Percentiles rank a stretch among this genome's conserved stretches.
These are phyloP conservation scores for Papilio dardanus DNA, from an alignment of 1,140 invertebrate genomes.

Conservation along the genomic window DNA sequence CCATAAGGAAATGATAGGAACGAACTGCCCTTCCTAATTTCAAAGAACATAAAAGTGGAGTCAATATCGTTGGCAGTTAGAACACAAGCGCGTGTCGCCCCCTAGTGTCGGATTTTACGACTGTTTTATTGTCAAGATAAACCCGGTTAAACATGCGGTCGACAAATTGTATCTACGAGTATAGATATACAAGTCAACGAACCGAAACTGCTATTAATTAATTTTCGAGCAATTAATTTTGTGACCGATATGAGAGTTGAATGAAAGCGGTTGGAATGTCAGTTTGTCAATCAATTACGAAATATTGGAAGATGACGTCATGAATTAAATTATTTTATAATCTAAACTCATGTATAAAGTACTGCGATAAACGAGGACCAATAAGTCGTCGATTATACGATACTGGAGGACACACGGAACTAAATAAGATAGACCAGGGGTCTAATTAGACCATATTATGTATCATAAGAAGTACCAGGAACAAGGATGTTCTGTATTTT, in stretches of 20 bases:
- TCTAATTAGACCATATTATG: too few relatives aligned
- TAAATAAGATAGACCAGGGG: too few relatives aligned
- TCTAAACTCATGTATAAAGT: too few relatives aligned
- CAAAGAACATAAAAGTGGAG: background rate
- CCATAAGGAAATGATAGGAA: constrained; percentile 5
- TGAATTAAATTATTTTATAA: too few relatives aligned
- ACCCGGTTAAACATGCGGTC: constrained; percentile 46
- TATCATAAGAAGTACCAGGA: too few relatives aligned
- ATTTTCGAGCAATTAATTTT: background rate
- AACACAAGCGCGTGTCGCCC: constrained; percentile 43
- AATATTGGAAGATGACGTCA: background rate
- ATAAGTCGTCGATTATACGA: too few relatives aligned
- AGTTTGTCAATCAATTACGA: background rate
- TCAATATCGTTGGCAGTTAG: constrained; percentile 21
- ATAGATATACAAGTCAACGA: constrained; percentile 59
- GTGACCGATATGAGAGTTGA: constrained; percentile 15
- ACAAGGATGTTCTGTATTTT: too few relatives aligned
- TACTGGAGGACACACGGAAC: too few relatives aligned
- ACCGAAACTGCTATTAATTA: constrained; percentile 46
- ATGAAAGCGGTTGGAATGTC: constrained; percentile 3
- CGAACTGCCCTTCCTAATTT: background rate
- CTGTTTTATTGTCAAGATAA: constrained; percentile 59
- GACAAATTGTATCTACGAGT: constrained; percentile 67
- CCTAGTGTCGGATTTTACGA: constrained; percentile 60
- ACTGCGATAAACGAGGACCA: too few relatives aligned